phyloP scores from a whole-genome alignment of 2,113 vertebrate species.

The Pachypanchax playfairii region DNA sequence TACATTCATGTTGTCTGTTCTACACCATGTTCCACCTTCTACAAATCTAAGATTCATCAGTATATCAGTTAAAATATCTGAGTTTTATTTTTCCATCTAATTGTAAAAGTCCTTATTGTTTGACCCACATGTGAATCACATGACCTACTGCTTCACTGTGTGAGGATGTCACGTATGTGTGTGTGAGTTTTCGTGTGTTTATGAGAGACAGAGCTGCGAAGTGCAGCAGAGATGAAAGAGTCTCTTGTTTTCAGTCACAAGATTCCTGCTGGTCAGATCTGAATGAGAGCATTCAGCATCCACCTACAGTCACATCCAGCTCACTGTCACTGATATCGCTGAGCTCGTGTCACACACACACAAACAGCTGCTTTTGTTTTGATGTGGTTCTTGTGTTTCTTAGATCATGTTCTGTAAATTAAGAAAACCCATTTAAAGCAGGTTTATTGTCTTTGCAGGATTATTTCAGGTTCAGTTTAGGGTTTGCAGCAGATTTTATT shows the following conservation, averaged over 20 bases:
- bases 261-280: conserved; percentile 53
- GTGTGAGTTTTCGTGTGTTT: conserved; percentile 33
- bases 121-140: not conserved
- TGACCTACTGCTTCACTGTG: conserved; percentile 11
- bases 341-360: conserved; percentile 5
- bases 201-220: conserved; percentile 28
- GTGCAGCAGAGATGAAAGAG: conserved; percentile 63
- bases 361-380: conserved; percentile 5
- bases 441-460: no score
- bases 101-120: not conserved
- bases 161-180: conserved; percentile 10
- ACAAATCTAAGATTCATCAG: no score
- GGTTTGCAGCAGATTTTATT: no score
- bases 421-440: no score
- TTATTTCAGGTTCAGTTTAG: no score
- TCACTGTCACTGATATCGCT: conserved; percentile 50
- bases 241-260: conserved; percentile 76
- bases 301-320: conserved; percentile 36
- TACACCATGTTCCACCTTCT: no score
- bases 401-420: no score
- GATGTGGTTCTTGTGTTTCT: no score
- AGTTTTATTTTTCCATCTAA: no score
- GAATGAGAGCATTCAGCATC: conserved; percentile 70
- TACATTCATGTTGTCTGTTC: not conserved
- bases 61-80: no score